Percentiles rank a stretch among this genome's conserved stretches.
Evolutionary conservation across 2,113 vertebrate genomes (phyloP).

Genomic region (Muntiacus reevesi): DNA sequence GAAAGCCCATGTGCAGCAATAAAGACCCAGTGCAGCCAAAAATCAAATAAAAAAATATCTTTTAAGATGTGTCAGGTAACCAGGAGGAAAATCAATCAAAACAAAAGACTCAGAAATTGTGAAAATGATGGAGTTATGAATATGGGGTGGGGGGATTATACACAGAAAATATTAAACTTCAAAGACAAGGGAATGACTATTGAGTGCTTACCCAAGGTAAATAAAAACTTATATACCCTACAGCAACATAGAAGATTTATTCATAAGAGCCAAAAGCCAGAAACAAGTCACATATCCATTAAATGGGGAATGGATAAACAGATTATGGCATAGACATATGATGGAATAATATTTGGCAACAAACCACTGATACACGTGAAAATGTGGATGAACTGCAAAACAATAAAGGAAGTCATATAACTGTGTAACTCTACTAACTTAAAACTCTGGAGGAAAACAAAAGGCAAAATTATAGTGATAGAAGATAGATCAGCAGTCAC

Average conservation of each 20-base stretch:
- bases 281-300: background rate
- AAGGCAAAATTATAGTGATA: background rate
- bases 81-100: background rate
- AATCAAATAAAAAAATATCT: background rate
- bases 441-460: background rate
- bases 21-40: background rate
- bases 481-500: background rate
- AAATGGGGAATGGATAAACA: background rate
- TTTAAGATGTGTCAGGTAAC: background rate
- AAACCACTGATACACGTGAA: background rate
- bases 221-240: background rate
- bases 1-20: background rate
- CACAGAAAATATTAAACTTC: background rate
- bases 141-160: background rate
- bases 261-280: background rate
- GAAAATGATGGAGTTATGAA: too few relatives aligned
- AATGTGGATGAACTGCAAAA: background rate
- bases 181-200: background rate
- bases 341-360: background rate
- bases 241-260: too few relatives aligned
- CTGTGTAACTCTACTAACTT: background rate
- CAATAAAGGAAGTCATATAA: background rate
- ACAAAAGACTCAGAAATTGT: background rate
- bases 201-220: background rate
- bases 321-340: background rate